Evolutionary conservation across 2,797 vertebrate genomes (phyloP).

Genomic region (Cyprinella venusta): DNA sequence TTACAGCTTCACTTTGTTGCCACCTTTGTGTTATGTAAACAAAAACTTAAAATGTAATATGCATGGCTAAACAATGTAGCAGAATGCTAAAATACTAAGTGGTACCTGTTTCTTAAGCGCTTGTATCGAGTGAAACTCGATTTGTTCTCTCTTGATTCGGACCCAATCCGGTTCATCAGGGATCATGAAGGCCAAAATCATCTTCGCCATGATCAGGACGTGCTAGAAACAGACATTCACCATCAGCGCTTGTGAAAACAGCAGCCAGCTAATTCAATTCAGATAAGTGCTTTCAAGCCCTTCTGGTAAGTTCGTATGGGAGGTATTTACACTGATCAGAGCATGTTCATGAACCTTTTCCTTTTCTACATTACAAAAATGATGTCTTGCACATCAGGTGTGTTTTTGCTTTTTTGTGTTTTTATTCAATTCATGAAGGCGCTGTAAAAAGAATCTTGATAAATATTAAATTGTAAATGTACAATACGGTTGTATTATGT

Average conservation of each 20-base stretch:
- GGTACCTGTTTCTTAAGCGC: conserved; percentile 77
- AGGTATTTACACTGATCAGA: neutral
- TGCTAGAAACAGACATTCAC: conserved; percentile 69
- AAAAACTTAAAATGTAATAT: neutral
- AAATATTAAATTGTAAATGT: neutral
- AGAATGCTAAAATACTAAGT: neutral
- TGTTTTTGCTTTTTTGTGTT: neutral
- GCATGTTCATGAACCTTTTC: neutral
- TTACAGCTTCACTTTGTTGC: conserved; percentile 2
- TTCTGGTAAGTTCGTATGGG: neutral
- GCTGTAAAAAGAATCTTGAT: neutral
- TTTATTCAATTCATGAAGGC: neutral
- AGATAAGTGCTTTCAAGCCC: neutral
- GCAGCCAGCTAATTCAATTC: neutral
- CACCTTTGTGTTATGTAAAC: neutral
- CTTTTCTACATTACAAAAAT: neutral
- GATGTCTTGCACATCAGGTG: too few relatives aligned
- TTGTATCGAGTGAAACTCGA: conserved; percentile 78
- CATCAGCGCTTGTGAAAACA: neutral
- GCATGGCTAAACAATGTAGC: neutral
- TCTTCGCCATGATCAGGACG: conserved; percentile 75
- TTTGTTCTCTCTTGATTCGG: conserved; percentile 73
- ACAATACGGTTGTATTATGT: neutral
- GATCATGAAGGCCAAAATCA: conserved; percentile 76
- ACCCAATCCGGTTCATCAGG: conserved; percentile 83